Conservation (phyloP, 2,113 vertebrate species). For the Shinisaurus crocodilurus region DNA sequence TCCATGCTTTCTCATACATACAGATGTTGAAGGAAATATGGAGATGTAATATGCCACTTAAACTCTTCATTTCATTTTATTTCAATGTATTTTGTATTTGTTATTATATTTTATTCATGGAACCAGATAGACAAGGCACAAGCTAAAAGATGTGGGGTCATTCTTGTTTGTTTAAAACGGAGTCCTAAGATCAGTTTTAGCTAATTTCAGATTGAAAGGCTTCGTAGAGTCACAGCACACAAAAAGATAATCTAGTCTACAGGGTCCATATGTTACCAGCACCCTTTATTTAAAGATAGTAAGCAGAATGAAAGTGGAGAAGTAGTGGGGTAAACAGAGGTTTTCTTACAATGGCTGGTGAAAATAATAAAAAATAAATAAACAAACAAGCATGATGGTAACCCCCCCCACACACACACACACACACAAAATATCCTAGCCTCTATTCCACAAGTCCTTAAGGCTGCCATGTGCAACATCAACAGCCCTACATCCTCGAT, state of each 20-base stretch:
- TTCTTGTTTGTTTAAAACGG: slow-evolving; percentile 34
- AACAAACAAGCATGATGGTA: slow-evolving; percentile 71
- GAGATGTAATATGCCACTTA: not conserved
- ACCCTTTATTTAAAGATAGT: slow-evolving; percentile 55
- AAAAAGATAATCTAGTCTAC: slow-evolving; percentile 60
- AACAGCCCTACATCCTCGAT: slow-evolving; percentile 75
- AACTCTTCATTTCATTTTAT: slow-evolving; percentile 20
- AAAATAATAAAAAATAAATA: slow-evolving; percentile 52
- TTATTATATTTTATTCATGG: not conserved
- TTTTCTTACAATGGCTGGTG: slow-evolving; percentile 49
- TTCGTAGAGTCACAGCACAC: slow-evolving; percentile 28
- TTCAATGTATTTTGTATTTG: not conserved
- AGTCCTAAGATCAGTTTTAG: slow-evolving; percentile 33
- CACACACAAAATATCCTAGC: slow-evolving; percentile 28
- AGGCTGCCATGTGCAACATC: slow-evolving; percentile 78
- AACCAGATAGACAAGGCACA: not conserved
- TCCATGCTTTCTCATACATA: not conserved
- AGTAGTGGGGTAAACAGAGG: slow-evolving; percentile 4
- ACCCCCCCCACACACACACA: slow-evolving; percentile 40
- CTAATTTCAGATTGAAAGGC: slow-evolving; percentile 53
- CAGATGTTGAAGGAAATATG: not conserved
- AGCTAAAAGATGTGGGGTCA: too few species aligned
- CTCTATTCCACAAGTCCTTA: slow-evolving; percentile 79
- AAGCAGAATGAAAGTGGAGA: too few species aligned
- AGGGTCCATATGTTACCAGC: slow-evolving; percentile 42